Evolutionary conservation across 2,888 invertebrate genomes (phyloP).

Genomic region (Agrotis ipsilon): DNA sequence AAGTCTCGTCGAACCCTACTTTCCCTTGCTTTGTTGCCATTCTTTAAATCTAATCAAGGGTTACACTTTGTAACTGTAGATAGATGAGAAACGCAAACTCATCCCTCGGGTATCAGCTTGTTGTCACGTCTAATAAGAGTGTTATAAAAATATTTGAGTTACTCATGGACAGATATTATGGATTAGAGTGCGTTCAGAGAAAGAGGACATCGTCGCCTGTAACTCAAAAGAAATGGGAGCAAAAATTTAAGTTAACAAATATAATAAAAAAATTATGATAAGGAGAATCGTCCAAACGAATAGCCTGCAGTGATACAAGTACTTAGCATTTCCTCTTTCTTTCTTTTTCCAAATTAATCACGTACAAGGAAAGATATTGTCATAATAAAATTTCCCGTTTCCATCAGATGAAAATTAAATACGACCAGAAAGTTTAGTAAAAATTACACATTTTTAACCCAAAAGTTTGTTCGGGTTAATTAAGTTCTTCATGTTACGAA

Average conservation of each 20-base stretch:
- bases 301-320: conserved; percentile 1
- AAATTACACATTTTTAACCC: conserved; percentile 59
- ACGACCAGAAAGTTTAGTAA: conserved; percentile 48
- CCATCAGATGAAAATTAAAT: conserved; percentile 54
- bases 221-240: not conserved
- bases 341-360: conserved; percentile 32
- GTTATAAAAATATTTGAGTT: not conserved
- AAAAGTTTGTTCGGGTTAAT: conserved; percentile 62
- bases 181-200: not conserved
- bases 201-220: not conserved
- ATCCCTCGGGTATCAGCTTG: not conserved
- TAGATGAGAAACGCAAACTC: conserved; percentile 54
- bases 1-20: conserved; percentile 76
- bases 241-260: too few relatives aligned
- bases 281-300: conserved; percentile 10
- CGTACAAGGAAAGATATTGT: conserved; percentile 46
- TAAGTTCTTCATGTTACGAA: conserved; percentile 59
- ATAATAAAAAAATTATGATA: too few relatives aligned
- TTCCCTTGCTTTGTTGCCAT: conserved; percentile 77
- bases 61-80: conserved; percentile 69
- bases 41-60: conserved; percentile 82
- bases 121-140: not conserved
- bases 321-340: conserved; percentile 15
- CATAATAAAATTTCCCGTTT: conserved; percentile 45
- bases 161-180: not conserved